Evolutionary conservation across 2,888 invertebrate genomes (phyloP).

Genomic region (Trichopoda pennipes): DNA sequence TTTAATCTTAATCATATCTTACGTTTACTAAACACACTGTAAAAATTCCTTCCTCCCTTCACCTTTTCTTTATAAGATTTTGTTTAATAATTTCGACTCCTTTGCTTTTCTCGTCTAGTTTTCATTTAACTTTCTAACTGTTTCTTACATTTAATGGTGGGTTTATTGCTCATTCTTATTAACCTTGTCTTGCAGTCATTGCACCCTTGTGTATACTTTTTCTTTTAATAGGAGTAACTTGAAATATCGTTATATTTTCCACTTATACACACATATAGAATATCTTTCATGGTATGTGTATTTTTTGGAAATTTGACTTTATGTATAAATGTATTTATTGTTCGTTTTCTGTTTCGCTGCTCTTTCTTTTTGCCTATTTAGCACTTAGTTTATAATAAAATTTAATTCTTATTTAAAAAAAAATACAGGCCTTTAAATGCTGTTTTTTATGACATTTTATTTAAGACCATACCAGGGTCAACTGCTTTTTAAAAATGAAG

Average conservation of each 20-base stretch:
- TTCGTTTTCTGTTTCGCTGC: not conserved
- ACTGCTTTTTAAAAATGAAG: no score
- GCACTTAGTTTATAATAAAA: not conserved
- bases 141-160: constrained; percentile 17
- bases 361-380: not conserved
- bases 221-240: constrained; percentile 15
- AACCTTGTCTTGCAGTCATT: constrained; percentile 73
- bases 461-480: no score
- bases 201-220: constrained; percentile 73
- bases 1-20: constrained; percentile 53
- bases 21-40: not conserved
- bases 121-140: constrained; percentile 20
- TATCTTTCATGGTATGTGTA: constrained; percentile 3
- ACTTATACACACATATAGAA: no score
- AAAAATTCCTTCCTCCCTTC: not conserved
- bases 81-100: not conserved
- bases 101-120: not conserved
- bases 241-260: constrained; percentile 40
- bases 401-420: not conserved
- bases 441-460: not conserved
- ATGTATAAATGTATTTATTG: constrained; percentile 6
- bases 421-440: not conserved
- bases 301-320: constrained; percentile 11
- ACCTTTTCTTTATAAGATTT: constrained; percentile 45
- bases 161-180: constrained; percentile 50